These are phyloP conservation scores for Cervus canadensis DNA, from an alignment of 2,113 vertebrate genomes.

Conservation along the genomic window DNA sequence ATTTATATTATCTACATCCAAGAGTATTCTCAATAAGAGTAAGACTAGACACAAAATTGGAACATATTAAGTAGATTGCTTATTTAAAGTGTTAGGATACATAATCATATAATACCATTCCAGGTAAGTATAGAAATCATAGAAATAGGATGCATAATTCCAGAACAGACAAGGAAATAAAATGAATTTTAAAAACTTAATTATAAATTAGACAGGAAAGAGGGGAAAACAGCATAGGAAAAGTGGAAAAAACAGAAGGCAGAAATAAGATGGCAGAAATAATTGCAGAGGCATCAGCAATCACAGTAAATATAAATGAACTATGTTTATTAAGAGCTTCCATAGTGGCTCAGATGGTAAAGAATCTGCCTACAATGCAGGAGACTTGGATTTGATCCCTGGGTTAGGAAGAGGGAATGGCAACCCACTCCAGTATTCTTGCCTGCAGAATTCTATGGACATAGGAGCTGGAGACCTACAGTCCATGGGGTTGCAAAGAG, in stretches of 20 bases:
- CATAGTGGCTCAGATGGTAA: background rate
- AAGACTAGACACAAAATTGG: background rate
- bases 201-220: background rate
- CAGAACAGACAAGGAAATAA: background rate
- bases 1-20: background rate
- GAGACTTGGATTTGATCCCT: background rate
- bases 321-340: background rate
- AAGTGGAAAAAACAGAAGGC: background rate
- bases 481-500: background rate
- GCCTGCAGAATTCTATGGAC: background rate
- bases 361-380: background rate
- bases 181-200: background rate
- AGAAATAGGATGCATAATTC: background rate
- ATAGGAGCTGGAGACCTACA: background rate
- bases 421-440: background rate
- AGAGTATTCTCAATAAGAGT: background rate
- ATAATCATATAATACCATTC: background rate
- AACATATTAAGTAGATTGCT: background rate
- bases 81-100: slow-evolving; percentile 7
- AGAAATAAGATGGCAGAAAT: background rate
- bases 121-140: background rate
- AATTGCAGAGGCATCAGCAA: background rate
- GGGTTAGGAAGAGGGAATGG: background rate
- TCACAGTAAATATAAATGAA: background rate
- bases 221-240: background rate